Evolutionary conservation across 2,888 invertebrate genomes (phyloP).

Genomic region (Creontiades dilutus): DNA sequence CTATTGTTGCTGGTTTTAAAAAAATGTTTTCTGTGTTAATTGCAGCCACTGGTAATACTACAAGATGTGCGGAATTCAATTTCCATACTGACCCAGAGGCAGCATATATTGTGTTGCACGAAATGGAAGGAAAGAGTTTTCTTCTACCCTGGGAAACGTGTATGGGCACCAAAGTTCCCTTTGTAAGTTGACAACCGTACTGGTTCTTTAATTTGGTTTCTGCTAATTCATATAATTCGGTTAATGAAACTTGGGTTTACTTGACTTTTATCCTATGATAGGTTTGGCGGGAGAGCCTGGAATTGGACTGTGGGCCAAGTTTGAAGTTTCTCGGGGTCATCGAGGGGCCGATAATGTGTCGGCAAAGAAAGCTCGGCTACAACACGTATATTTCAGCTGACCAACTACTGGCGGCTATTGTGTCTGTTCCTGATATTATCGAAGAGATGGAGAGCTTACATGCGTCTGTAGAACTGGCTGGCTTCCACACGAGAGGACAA

Average conservation of each 20-base stretch:
- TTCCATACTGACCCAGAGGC: conserved; percentile 89
- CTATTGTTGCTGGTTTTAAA: too few relatives aligned
- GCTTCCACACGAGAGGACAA: conserved; percentile 74
- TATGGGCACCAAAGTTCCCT: conserved; percentile 78
- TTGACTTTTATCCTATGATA: conserved; percentile 47
- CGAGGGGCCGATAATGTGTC: conserved; percentile 73
- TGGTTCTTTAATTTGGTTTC: too few relatives aligned
- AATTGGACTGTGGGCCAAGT: conserved; percentile 66
- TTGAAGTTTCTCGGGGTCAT: conserved; percentile 73
- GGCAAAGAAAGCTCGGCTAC: conserved; percentile 70
- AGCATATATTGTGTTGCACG: conserved; percentile 84
- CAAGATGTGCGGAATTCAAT: conserved; percentile 85
- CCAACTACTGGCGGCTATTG: conserved; percentile 72
- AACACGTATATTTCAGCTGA: conserved; percentile 73
- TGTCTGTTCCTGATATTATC: conserved; percentile 64
- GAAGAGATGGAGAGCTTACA: conserved; percentile 48
- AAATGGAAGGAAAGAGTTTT: conserved; percentile 81
- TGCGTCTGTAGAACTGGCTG: conserved; percentile 73
- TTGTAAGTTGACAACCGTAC: conserved; percentile 78
- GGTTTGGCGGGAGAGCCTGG: conserved; percentile 74
- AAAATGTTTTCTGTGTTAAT: background rate
- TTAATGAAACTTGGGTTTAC: background rate
- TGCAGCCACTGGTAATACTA: conserved; percentile 74
- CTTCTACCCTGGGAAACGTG: conserved; percentile 87
- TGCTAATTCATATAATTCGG: background rate